Percentiles rank a stretch among this genome's conserved stretches.
These are phyloP conservation scores for Paedocypris sp. DNA, from an alignment of 2,113 vertebrate genomes.

Conservation along the genomic window DNA sequence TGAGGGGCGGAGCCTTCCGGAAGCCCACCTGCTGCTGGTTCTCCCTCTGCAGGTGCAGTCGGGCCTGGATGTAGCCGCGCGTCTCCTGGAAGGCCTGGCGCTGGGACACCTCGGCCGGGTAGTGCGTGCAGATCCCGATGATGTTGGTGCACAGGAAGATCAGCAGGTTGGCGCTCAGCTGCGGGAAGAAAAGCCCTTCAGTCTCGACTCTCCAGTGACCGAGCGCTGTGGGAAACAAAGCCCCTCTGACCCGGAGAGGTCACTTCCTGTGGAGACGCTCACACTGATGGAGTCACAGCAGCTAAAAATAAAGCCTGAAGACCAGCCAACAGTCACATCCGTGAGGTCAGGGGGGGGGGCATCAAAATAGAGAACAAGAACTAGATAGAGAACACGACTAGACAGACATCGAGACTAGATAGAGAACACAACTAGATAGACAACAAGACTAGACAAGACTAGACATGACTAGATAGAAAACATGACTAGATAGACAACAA, in stretches of 20 bases:
- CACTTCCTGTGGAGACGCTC: slow-evolving; percentile 21
- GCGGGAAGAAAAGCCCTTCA: not conserved
- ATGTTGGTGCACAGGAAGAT: slow-evolving; percentile 94
- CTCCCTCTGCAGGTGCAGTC: slow-evolving; percentile 86
- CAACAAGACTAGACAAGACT: no score
- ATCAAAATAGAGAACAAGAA: not conserved
- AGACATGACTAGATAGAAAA: no score
- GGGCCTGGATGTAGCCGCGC: slow-evolving; percentile 86
- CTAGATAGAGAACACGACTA: no score
- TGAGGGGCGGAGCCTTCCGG: no score
- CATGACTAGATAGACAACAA: no score
- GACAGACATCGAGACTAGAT: no score
- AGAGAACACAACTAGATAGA: no score
- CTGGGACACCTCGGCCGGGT: slow-evolving; percentile 91
- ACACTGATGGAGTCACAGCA: not conserved
- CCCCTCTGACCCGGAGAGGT: slow-evolving; percentile 15
- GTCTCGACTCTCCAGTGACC: not conserved
- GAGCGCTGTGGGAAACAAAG: slow-evolving; percentile 40
- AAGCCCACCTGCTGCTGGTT: slow-evolving; percentile 84
- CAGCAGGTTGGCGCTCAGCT: slow-evolving; percentile 85
- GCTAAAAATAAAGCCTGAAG: slow-evolving; percentile 26
- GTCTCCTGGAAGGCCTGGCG: slow-evolving; percentile 96
- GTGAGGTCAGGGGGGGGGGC: not conserved
- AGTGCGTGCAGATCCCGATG: slow-evolving; percentile 92
- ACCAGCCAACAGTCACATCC: slow-evolving; percentile 21